Evolutionary conservation across 1,140 invertebrate species (phyloP), one percentile per base, ranked within the genome.

Genomic region (Octopus bimaculoides): DNA sequence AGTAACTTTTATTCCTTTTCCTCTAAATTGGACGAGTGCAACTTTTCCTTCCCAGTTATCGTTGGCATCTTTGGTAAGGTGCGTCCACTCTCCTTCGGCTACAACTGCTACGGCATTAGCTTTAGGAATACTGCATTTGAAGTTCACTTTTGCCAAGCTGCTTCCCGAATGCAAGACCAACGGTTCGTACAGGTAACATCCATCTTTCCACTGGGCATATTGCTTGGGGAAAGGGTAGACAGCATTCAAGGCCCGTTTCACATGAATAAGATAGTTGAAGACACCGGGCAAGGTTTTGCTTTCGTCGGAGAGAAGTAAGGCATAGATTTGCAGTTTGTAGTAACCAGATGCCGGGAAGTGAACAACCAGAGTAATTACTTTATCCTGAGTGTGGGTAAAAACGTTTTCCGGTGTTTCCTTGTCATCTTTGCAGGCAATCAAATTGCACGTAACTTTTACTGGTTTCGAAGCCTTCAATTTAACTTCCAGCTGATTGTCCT

Each of bases 171-270:
- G 80, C 9, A 87, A 81, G 41, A 87, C 83, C 17, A 85, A 17
- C 5, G 89, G 89, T 20, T 85, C 84, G 71, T 82, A 81, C 12
- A 90, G 82, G 81, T 81, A 88, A 78, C 89, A 90, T 4, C 88
- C 88, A n/a, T 90, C 88, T 78, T 89, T 89, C 88, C 88, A 90
- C 71, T 88, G 88, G 14, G 86, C 87, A 80, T 87, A 90, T 82
- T 90, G 89, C 78, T 87, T 86, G 9, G 89, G 88, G 84, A 84
- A 90, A 17, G 85, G 83, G 56, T 82, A 80, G 3, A 84, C 84
- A 0, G 85, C 73, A 8, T 80, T 77, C 52, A 66, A 52, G 41
- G 78, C 80, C 41, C 79, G 75, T 0, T 78, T 81, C 54, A 81
- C 83, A 56, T 88, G 77, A 52, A 90, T 86, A 75, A 89, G 78